Conservation (phyloP, 2,888 invertebrate species). For the Alviniconcha strummeri region DNA sequence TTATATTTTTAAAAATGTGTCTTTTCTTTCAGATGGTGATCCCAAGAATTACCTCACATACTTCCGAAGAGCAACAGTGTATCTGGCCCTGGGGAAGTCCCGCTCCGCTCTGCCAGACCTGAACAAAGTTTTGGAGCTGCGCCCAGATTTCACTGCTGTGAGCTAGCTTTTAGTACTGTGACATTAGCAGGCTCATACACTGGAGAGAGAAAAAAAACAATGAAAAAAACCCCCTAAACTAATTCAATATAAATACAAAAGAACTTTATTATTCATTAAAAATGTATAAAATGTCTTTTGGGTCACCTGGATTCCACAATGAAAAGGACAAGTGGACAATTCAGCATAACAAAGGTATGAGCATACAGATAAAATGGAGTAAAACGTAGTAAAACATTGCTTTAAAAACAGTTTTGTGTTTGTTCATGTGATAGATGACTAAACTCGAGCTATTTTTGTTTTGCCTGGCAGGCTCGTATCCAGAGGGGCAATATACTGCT, state of each 20-base stretch:
- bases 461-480: slow-evolving; percentile 77
- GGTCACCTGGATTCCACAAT: too few relatives aligned
- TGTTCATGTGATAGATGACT: neutral
- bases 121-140: slow-evolving; percentile 91
- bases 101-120: slow-evolving; percentile 96
- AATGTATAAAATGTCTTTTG: too few relatives aligned
- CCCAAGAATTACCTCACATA: slow-evolving; percentile 96
- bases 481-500: slow-evolving; percentile 92
- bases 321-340: too few relatives aligned
- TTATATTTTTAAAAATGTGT: neutral
- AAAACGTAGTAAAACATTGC: too few relatives aligned
- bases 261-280: too few relatives aligned
- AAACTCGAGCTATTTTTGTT: neutral
- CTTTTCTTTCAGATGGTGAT: slow-evolving; percentile 88
- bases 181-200: neutral
- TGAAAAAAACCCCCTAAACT: neutral
- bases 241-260: too few relatives aligned
- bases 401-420: neutral
- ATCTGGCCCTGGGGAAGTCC: slow-evolving; percentile 95
- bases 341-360: too few relatives aligned
- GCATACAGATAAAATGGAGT: too few relatives aligned
- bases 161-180: slow-evolving; percentile 70
- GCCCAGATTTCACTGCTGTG: slow-evolving; percentile 95
- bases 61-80: slow-evolving; percentile 96
- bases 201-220: neutral